These are phyloP conservation scores for Volucella zonaria DNA, from an alignment of 2,888 invertebrate species.

Conservation along the genomic window DNA sequence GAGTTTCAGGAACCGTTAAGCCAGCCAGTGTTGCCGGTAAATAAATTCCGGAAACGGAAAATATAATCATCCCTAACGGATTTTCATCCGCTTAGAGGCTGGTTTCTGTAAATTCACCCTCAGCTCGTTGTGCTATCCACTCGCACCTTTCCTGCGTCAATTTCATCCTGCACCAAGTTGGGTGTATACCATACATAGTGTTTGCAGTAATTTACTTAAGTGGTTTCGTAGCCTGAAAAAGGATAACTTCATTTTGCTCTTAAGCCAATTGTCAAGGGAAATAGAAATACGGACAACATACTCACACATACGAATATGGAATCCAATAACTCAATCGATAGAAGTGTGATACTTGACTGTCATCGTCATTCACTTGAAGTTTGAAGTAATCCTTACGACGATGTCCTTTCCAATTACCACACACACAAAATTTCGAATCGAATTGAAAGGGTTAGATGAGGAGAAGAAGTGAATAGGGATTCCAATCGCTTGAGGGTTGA, in stretches of 20 bases:
- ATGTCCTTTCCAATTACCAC: constrained; percentile 41
- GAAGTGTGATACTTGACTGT: background rate
- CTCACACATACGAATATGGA: background rate
- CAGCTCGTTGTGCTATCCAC: background rate
- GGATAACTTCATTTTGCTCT: constrained; percentile 39
- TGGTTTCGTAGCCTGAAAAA: constrained; percentile 38
- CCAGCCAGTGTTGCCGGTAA: background rate
- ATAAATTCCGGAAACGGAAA: constrained; percentile 31
- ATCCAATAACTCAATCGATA: constrained; percentile 35
- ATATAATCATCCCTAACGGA: constrained; percentile 15
- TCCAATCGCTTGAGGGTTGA: too few relatives aligned
- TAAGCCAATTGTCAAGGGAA: constrained; percentile 31
- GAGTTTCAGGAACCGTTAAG: background rate
- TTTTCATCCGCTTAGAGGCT: constrained; percentile 8
- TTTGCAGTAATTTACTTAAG: constrained; percentile 44
- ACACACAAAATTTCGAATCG: background rate
- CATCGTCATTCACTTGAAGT: constrained; percentile 30
- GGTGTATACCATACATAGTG: background rate
- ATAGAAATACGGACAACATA: background rate
- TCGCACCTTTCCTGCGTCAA: background rate
- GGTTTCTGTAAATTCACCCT: constrained; percentile 12
- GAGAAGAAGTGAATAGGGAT: too few relatives aligned
- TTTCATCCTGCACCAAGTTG: background rate
- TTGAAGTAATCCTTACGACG: constrained; percentile 28
- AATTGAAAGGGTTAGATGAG: background rate